A percentile compares a stretch with the other conserved stretches of the same genome.
These are phyloP conservation scores for Macrosoma leucophasiata DNA, from an alignment of 2,888 invertebrate species.

Conservation along the genomic window DNA sequence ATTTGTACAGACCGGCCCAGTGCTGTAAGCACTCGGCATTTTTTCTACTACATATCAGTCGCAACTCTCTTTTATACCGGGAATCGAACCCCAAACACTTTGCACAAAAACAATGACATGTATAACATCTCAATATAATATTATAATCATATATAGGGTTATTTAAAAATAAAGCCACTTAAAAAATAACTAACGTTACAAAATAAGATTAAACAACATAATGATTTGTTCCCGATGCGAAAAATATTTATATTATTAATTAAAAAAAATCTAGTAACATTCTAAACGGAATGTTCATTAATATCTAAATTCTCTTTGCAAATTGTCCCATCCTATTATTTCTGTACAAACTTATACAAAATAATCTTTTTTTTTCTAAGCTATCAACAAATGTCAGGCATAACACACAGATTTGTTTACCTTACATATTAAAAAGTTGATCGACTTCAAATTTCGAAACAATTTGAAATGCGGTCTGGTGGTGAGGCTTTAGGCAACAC, in stretches of 20 bases:
- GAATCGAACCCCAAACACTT: constrained; percentile 62
- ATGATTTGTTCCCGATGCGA: constrained; percentile 74
- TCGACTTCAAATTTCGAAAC: constrained; percentile 39
- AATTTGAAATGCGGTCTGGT: constrained; percentile 68
- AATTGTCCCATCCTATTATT: constrained; percentile 73
- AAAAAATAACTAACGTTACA: constrained; percentile 74
- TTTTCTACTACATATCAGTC: constrained; percentile 72
- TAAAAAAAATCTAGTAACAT: constrained; percentile 71
- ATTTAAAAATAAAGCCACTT: constrained; percentile 71
- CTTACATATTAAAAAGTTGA: constrained; percentile 57
- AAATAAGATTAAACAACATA: constrained; percentile 76
- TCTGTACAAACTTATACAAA: constrained; percentile 73
- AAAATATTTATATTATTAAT: constrained; percentile 59
- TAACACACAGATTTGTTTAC: constrained; percentile 54
- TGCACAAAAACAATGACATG: constrained; percentile 72
- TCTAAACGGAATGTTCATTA: constrained; percentile 74
- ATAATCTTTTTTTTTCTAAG: constrained; percentile 67
- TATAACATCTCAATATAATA: constrained; percentile 74
- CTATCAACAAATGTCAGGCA: constrained; percentile 69
- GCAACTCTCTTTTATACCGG: constrained; percentile 65
- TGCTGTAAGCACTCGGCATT: constrained; percentile 46
- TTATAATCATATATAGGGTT: constrained; percentile 62
- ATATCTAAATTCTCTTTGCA: constrained; percentile 75
- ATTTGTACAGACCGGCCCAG: constrained; percentile 69
- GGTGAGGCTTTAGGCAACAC: constrained; percentile 50